A percentile compares a stretch with the other conserved stretches of the same genome.
Conservation (phyloP, 2,797 vertebrate genomes). For the Hippocampus kuda region DNA sequence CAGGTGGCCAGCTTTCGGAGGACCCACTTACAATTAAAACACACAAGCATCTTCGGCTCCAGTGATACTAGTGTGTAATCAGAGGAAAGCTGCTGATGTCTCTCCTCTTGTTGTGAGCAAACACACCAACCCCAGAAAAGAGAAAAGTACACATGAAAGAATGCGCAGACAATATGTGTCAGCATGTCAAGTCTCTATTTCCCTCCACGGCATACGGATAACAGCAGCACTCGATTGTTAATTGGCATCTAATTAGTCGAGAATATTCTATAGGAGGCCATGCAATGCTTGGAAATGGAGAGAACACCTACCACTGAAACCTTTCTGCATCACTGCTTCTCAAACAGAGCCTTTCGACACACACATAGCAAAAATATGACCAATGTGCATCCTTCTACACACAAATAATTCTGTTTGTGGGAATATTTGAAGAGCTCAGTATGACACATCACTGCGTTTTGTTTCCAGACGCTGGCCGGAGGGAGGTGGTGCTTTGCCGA, state of each 20-base stretch:
- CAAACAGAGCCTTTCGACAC: slow-evolving; percentile 10
- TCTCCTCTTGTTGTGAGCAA: neutral
- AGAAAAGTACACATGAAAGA: slow-evolving; percentile 6
- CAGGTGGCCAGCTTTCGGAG: slow-evolving; percentile 27
- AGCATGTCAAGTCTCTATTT: slow-evolving; percentile 33
- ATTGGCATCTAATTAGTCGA: slow-evolving; percentile 49
- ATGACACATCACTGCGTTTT: slow-evolving; percentile 43
- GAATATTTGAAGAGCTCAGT: slow-evolving; percentile 24
- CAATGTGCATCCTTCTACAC: slow-evolving; percentile 9
- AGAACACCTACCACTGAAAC: slow-evolving; percentile 11
- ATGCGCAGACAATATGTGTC: slow-evolving; percentile 26
- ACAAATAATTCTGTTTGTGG: slow-evolving; percentile 16
- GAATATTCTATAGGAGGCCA: slow-evolving; percentile 29
- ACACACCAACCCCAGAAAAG: neutral
- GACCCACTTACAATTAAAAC: slow-evolving; percentile 39
- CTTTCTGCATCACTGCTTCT: slow-evolving; percentile 32
- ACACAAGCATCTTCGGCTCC: slow-evolving; percentile 15
- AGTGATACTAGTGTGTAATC: slow-evolving; percentile 17
- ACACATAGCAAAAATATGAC: slow-evolving; percentile 12
- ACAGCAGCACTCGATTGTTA: slow-evolving; percentile 39
- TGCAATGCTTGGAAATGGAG: slow-evolving; percentile 17
- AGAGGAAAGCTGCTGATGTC: slow-evolving; percentile 13
- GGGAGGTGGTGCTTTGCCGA: slow-evolving; percentile 34
- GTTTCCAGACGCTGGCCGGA: slow-evolving; percentile 35
- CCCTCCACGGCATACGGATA: slow-evolving; percentile 22